These are phyloP conservation scores for Pantherophis guttatus DNA, from an alignment of 2,113 vertebrate species.

Conservation along the genomic window DNA sequence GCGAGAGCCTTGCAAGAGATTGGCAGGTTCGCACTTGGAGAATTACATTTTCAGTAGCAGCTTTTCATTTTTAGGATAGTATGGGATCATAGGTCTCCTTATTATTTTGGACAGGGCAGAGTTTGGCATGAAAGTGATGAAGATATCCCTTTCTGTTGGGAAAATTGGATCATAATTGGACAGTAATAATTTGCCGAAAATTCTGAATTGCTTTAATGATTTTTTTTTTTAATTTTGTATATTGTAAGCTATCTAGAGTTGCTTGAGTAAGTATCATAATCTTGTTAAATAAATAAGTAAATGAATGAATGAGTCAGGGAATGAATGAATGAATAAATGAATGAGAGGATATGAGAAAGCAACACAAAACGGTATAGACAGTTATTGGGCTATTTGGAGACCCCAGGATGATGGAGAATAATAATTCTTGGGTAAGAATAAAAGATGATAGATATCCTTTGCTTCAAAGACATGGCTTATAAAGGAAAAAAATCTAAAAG, in stretches of 20 bases:
- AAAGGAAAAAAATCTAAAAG: background rate
- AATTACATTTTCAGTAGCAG: background rate
- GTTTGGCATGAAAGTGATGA: background rate
- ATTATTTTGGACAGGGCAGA: background rate
- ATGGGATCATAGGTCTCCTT: background rate
- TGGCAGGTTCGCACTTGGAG: background rate
- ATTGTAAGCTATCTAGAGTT: background rate
- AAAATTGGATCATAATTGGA: background rate
- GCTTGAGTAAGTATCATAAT: background rate
- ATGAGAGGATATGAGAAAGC: background rate
- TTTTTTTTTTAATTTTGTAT: background rate
- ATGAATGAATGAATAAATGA: too few species aligned
- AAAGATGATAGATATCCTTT: background rate
- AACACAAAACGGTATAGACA: background rate
- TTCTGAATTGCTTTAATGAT: background rate
- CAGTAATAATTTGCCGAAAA: background rate
- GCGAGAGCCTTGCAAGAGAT: background rate
- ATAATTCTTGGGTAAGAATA: background rate
- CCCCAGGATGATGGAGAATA: background rate
- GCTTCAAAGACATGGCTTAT: background rate
- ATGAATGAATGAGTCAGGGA: too few species aligned
- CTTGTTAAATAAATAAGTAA: background rate
- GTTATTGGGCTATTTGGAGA: background rate
- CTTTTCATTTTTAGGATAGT: background rate
- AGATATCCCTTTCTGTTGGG: background rate